Evolutionary conservation across 1,140 invertebrate genomes (phyloP).

Genomic region (Caenorhabditis tropicalis): DNA sequence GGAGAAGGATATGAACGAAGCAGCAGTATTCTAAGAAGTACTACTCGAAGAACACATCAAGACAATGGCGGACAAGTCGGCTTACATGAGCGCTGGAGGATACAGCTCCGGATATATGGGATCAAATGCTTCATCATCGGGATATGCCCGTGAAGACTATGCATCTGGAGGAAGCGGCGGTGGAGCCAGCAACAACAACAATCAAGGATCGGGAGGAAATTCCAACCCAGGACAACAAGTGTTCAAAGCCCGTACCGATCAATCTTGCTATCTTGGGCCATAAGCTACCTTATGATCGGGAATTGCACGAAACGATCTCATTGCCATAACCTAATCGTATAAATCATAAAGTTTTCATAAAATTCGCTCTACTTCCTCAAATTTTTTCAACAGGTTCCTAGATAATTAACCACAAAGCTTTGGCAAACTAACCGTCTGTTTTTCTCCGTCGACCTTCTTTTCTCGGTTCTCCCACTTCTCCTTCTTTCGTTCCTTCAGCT

Average conservation of each 20-base stretch:
- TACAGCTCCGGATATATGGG: slow-evolving; percentile 8
- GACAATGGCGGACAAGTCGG: slow-evolving; percentile 10
- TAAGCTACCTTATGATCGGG: not conserved
- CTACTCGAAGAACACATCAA: not conserved
- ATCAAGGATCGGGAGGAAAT: not conserved
- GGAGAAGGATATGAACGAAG: not conserved
- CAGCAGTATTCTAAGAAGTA: not conserved
- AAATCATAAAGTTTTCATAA: too few species aligned
- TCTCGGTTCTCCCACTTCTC: slow-evolving; percentile 25
- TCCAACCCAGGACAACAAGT: not conserved
- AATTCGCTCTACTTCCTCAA: too few species aligned
- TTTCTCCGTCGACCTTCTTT: not conserved
- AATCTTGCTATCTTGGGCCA: slow-evolving; percentile 5
- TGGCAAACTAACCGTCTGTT: not conserved
- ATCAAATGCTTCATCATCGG: not conserved
- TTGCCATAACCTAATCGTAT: too few species aligned
- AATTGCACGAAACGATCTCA: too few species aligned
- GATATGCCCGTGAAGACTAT: not conserved
- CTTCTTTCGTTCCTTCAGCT: slow-evolving; percentile 5
- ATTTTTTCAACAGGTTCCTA: too few species aligned
- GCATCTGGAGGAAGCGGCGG: not conserved
- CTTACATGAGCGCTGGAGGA: slow-evolving; percentile 9
- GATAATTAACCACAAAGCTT: not conserved
- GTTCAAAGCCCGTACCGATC: slow-evolving; percentile 8
- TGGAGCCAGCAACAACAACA: not conserved